These are phyloP conservation scores for Coremacera marginata DNA, from an alignment of 2,888 invertebrate genomes.

Conservation along the genomic window DNA sequence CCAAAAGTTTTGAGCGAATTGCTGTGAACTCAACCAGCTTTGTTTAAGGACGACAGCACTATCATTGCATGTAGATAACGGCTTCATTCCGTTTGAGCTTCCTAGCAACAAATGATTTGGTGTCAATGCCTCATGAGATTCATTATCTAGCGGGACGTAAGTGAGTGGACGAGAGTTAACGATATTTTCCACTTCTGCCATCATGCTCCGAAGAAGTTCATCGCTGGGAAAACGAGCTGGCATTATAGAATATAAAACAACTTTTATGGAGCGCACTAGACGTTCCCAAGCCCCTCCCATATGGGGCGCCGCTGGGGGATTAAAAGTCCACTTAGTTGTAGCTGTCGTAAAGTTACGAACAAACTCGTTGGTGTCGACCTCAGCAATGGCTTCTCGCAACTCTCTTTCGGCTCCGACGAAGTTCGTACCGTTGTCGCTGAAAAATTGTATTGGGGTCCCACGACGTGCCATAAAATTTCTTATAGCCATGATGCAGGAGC, in stretches of 20 bases:
- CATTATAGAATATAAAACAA: constrained; percentile 42
- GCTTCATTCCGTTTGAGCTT: constrained; percentile 44
- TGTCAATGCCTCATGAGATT: constrained; percentile 49
- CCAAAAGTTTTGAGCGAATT: constrained; percentile 45
- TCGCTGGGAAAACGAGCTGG: constrained; percentile 46
- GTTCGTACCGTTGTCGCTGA: constrained; percentile 49
- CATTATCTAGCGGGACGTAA: no score
- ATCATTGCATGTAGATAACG: constrained; percentile 37
- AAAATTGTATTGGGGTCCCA: constrained; percentile 40
- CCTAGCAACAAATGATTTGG: constrained; percentile 53
- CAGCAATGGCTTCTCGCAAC: constrained; percentile 37
- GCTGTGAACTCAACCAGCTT: constrained; percentile 42
- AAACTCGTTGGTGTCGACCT: constrained; percentile 37
- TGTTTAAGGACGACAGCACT: constrained; percentile 37
- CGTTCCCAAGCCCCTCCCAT: constrained; percentile 47
- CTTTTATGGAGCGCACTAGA: constrained; percentile 43
- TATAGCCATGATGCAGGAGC: constrained; percentile 44
- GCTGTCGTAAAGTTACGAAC: constrained; percentile 35
- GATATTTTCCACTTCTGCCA: constrained; percentile 45
- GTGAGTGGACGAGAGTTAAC: no score
- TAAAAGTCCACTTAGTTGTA: constrained; percentile 48
- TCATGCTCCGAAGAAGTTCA: constrained; percentile 40
- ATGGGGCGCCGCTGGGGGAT: constrained; percentile 48
- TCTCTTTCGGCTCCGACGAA: constrained; percentile 45
- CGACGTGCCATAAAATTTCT: constrained; percentile 32